Base-by-base conservation (phyloP, 1,140 invertebrate species). In the Meloidogyne hapla region DNA sequence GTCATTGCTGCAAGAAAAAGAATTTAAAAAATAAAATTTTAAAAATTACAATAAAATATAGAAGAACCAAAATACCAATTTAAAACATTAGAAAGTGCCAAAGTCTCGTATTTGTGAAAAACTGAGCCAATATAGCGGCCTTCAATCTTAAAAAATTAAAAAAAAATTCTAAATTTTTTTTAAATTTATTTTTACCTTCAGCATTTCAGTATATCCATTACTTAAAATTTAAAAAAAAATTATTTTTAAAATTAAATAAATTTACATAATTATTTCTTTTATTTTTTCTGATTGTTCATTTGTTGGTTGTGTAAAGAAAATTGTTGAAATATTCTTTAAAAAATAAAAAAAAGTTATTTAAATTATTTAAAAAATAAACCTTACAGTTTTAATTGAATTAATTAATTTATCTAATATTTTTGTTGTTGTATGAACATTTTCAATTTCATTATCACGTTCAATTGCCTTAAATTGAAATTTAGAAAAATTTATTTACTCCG, bases 51-150 rank as follows among this genome's bases (percentile, higher is more conserved):
- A 42, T 81, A 81, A 56, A 81, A 81, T 33, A 81, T 45, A 45
- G 80, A 74, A 73, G 78, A 81, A 33, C 42, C 69, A 68, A 63
- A 82, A 64, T 79, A 69, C 80, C 80, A 81, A 38, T 66, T 77
- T 42, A 77, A 64, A 42, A 48, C 18, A 70, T 33, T 23, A 73
- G 48, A 2, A 81, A 48, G 28, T 62, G 71, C 48, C 13, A 67
- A 67, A 18, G 40, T 76, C n/a, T 81, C 80, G 40, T 81, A 81
- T 48, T 80, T 80, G 48, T 81, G 80, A 28, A 81, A 78, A 13
- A 75, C 80, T 10, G 69, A 74, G 28, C 80, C 80, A 18, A 78
- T 67, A 65, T 78, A 81, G 9, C 66, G 63, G 5, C 68, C 68
- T 70, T 81, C 80, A 33, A 73, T 73, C 71, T 73, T 8, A 48